These are phyloP conservation scores for Lepidurus arcticus DNA, from an alignment of 1,140 invertebrate species.

Conservation along the genomic window DNA sequence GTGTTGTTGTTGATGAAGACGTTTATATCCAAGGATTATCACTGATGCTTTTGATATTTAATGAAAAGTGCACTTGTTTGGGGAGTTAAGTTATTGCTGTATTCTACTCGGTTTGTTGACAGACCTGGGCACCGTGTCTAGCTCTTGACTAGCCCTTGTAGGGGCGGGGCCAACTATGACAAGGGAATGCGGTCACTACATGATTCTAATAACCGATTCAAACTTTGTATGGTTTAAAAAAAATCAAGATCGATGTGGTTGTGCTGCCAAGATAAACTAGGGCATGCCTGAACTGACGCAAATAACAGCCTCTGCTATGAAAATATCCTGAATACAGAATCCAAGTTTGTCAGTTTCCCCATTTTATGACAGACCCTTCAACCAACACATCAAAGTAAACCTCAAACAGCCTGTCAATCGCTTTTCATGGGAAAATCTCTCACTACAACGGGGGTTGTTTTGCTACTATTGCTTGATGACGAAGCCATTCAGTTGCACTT, in stretches of 20 bases:
- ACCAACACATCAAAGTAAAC: background rate
- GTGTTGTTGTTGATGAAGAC: too few species aligned
- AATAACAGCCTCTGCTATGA: background rate
- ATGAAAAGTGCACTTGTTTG: too few species aligned
- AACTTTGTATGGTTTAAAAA: background rate
- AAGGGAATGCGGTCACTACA: too few species aligned
- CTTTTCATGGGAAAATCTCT: background rate
- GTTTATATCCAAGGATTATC: too few species aligned
- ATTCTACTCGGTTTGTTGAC: too few species aligned
- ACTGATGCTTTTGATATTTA: too few species aligned
- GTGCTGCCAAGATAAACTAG: background rate
- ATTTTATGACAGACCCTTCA: background rate
- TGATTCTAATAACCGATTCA: too few species aligned
- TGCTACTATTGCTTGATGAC: background rate
- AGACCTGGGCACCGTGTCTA: too few species aligned
- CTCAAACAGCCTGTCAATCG: background rate
- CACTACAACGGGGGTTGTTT: background rate
- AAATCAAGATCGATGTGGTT: background rate
- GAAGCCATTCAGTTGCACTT: background rate
- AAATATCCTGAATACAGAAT: background rate
- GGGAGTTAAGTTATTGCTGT: too few species aligned
- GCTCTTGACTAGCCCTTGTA: too few species aligned
- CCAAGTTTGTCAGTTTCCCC: background rate
- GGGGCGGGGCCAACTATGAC: too few species aligned
- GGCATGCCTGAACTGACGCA: background rate